These are phyloP conservation scores for Stenoptilia bipunctidactyla DNA, from an alignment of 2,888 invertebrate genomes.

Conservation along the genomic window DNA sequence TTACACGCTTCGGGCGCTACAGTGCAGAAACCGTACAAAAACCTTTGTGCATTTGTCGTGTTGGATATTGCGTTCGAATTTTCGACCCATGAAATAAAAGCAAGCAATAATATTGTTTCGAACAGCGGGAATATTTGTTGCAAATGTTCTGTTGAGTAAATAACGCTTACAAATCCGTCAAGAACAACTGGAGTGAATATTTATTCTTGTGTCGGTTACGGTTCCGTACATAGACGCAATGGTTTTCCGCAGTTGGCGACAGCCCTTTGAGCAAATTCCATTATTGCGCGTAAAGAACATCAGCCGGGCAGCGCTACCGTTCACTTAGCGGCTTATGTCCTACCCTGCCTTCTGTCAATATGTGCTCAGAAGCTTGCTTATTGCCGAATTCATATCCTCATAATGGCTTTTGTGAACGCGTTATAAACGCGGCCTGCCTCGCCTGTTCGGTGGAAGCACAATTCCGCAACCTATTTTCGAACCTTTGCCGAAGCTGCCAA, in stretches of 20 bases:
- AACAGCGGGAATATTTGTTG: no score
- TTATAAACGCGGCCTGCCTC: neutral
- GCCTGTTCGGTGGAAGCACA: neutral
- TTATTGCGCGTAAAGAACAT: neutral
- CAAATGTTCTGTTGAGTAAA: no score
- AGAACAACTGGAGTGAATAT: neutral
- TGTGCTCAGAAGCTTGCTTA: conserved; percentile 8
- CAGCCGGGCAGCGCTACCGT: neutral
- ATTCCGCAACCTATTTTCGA: neutral
- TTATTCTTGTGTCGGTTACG: neutral
- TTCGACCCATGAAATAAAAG: no score
- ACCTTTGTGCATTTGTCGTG: no score
- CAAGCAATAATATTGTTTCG: no score
- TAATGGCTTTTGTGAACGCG: conserved; percentile 2
- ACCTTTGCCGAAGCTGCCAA: neutral
- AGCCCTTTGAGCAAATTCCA: conserved; percentile 1
- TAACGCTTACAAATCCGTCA: no score
- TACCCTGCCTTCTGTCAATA: neutral
- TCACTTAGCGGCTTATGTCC: neutral
- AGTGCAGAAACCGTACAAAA: no score
- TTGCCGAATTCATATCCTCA: conserved; percentile 18
- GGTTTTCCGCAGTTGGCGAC: conserved; percentile 1
- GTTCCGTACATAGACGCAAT: neutral
- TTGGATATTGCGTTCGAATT: no score
- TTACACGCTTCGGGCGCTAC: no score